A percentile compares a stretch with the other conserved stretches of the same genome.
These are phyloP conservation scores for Mormyrus proboscirostris DNA, from an alignment of 2,797 vertebrate species.

Conservation along the genomic window DNA sequence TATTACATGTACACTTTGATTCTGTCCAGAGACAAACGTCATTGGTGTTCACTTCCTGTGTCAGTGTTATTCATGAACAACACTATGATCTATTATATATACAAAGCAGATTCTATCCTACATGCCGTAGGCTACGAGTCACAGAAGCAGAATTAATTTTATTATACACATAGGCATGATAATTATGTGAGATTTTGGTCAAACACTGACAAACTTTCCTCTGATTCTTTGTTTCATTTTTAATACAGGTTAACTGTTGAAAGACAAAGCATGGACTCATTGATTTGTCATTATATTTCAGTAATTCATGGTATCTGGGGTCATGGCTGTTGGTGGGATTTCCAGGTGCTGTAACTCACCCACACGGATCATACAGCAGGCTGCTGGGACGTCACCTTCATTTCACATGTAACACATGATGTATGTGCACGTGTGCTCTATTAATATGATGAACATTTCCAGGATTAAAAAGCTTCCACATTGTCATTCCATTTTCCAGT, in stretches of 20 bases:
- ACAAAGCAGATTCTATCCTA: constrained; percentile 97
- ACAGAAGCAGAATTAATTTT: constrained; percentile 99
- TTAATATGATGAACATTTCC: neutral
- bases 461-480: neutral
- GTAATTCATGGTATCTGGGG: neutral
- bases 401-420: neutral
- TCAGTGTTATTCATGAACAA: constrained; percentile 99
- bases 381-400: neutral
- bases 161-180: constrained; percentile 99
- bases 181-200: constrained; percentile 91
- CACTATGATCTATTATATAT: constrained; percentile 99
- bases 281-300: neutral
- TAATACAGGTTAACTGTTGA: constrained; percentile 35
- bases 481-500: neutral
- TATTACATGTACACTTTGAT: constrained; percentile 99
- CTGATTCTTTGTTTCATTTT: constrained; percentile 60
- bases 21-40: constrained; percentile 99
- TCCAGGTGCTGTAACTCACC: neutral
- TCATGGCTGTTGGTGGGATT: neutral
- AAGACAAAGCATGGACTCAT: neutral
- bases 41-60: constrained; percentile 83
- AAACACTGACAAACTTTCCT: constrained; percentile 83
- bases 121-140: constrained; percentile 79
- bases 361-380: neutral
- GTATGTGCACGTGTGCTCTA: neutral